Evolutionary conservation across 1,140 invertebrate genomes (phyloP).

Genomic region (Diprion similis): DNA sequence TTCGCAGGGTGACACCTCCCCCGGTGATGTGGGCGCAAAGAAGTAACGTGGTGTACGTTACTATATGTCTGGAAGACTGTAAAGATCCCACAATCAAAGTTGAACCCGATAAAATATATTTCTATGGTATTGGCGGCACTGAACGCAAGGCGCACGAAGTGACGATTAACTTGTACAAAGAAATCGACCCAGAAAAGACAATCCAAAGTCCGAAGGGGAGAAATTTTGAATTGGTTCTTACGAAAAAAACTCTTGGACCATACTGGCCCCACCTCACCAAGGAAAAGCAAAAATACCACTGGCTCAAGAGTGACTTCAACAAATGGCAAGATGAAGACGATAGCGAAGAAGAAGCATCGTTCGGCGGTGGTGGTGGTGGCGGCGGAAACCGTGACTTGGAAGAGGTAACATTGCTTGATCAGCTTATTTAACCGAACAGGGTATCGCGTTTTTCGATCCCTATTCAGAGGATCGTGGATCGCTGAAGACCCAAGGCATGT

Average conservation of each 20-base stretch:
- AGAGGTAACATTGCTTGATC: constrained; percentile 59
- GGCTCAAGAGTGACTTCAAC: constrained; percentile 96
- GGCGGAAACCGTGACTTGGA: constrained; percentile 62
- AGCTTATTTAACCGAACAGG: too few species aligned
- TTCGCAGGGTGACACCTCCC: constrained; percentile 70
- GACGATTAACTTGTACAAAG: constrained; percentile 80
- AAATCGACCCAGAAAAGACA: constrained; percentile 83
- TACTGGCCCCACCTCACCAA: constrained; percentile 90
- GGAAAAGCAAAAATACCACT: constrained; percentile 90
- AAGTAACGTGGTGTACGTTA: constrained; percentile 80
- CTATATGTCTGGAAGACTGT: constrained; percentile 89
- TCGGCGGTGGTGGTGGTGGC: constrained; percentile 45
- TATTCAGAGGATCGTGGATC: background rate
- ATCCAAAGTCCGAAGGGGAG: constrained; percentile 65
- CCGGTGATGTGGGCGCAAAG: constrained; percentile 93
- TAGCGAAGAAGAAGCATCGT: constrained; percentile 68
- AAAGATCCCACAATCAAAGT: constrained; percentile 85
- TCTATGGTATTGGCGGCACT: constrained; percentile 86
- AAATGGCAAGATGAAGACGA: constrained; percentile 97
- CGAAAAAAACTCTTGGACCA: constrained; percentile 74
- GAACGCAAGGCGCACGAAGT: constrained; percentile 87
- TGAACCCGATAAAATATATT: constrained; percentile 80
- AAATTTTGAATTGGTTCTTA: constrained; percentile 65
- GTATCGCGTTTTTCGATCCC: constrained; percentile 13
- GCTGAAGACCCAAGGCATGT: too few species aligned